Conservation (phyloP, 1,140 invertebrate genomes). For the Hormaphis cornu region DNA sequence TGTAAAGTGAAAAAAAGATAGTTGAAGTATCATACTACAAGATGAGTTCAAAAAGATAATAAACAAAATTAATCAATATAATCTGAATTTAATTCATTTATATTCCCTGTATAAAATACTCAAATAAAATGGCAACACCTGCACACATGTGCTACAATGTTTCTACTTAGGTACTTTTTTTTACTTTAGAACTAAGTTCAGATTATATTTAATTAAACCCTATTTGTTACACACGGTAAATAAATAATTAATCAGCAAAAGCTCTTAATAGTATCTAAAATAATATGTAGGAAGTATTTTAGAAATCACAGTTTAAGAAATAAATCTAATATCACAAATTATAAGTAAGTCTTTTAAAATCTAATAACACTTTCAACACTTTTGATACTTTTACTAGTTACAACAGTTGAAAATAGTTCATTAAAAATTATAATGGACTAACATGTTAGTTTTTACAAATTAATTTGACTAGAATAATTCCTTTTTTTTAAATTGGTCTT, state of each 20-base stretch:
- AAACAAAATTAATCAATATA: not conserved
- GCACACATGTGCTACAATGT: not conserved
- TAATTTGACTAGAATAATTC: too few species aligned
- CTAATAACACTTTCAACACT: too few species aligned
- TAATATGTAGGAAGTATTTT: constrained; percentile 1
- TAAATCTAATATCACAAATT: constrained; percentile 30
- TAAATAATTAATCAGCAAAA: constrained; percentile 1
- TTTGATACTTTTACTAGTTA: too few species aligned
- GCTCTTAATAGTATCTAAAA: constrained; percentile 1
- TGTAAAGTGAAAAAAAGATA: not conserved
- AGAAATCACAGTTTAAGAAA: constrained; percentile 26
- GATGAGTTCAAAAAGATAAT: not conserved
- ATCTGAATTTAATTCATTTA: not conserved
- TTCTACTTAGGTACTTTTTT: not conserved
- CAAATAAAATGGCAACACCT: not conserved
- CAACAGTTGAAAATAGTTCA: too few species aligned
- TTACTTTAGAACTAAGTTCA: not conserved
- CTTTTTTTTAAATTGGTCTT: too few species aligned
- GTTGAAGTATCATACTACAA: not conserved
- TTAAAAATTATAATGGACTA: too few species aligned
- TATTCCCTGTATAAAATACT: not conserved
- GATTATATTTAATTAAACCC: not conserved
- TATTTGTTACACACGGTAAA: not conserved
- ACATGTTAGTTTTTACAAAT: too few species aligned
- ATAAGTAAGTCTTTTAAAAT: not conserved